These are phyloP conservation scores for Aselliscus stoliczkanus DNA, from an alignment of 2,797 vertebrate species.

Conservation along the genomic window DNA sequence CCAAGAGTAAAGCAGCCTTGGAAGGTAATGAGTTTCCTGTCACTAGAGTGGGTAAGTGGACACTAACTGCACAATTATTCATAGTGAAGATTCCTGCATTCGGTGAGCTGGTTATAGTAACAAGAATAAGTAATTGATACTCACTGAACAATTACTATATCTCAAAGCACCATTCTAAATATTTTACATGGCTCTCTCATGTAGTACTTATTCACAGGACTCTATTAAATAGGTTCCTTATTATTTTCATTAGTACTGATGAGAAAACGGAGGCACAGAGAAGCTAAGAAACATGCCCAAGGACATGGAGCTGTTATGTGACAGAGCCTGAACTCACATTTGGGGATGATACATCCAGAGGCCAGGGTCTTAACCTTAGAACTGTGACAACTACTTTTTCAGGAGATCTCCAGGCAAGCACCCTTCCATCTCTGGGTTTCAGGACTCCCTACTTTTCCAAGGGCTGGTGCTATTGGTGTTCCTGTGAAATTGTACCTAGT, in stretches of 20 bases:
- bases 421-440: background rate
- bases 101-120: background rate
- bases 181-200: background rate
- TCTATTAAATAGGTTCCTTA: background rate
- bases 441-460: background rate
- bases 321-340: background rate
- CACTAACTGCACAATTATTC: fast-evolving
- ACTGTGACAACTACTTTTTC: background rate
- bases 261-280: background rate
- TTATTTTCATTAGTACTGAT: background rate
- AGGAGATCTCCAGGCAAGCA: background rate
- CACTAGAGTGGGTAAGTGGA: background rate
- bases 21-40: background rate
- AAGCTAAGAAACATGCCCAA: background rate
- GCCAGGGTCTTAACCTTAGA: background rate
- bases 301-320: background rate
- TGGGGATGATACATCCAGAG: background rate
- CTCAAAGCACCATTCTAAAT: background rate
- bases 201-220: background rate
- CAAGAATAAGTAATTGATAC: background rate
- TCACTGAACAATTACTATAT: background rate
- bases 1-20: background rate
- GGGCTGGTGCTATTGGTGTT: background rate
- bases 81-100: background rate
- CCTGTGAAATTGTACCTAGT: background rate